These are phyloP conservation scores for Harpalus rubripes DNA, from an alignment of 2,888 invertebrate genomes.

Conservation along the genomic window DNA sequence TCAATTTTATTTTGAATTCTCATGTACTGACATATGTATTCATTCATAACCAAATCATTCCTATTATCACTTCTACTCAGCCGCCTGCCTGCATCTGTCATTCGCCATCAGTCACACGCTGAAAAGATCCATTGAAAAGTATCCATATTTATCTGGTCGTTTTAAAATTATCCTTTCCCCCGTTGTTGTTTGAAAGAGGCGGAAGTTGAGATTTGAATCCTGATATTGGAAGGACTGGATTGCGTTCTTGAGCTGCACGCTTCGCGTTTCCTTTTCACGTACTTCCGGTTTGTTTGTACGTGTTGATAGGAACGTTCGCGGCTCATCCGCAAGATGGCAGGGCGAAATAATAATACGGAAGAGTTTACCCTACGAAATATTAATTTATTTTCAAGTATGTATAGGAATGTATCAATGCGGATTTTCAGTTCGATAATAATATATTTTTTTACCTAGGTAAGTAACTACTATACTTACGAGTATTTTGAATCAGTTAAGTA, in stretches of 20 bases:
- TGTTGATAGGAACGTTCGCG: background rate
- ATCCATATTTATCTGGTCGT: slow-evolving; percentile 2
- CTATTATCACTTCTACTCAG: background rate
- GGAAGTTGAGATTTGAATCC: slow-evolving; percentile 1
- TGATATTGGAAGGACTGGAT: slow-evolving; percentile 1
- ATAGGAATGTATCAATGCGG: no score
- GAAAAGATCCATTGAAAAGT: background rate
- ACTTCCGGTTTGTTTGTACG: slow-evolving; percentile 1
- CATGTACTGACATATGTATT: background rate
- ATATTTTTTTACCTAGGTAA: no score
- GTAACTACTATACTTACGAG: no score
- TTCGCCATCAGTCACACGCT: background rate
- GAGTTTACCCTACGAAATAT: background rate
- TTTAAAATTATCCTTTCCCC: background rate
- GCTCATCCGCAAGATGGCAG: background rate
- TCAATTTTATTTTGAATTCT: background rate
- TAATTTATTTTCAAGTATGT: no score
- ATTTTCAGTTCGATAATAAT: no score
- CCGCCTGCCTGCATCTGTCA: background rate
- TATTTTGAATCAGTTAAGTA: no score
- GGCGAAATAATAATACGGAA: background rate
- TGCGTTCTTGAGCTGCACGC: slow-evolving; percentile 1
- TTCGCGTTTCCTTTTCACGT: slow-evolving; percentile 1
- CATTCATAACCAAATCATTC: background rate
- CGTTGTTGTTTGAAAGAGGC: background rate